Conservation (phyloP, 2,797 vertebrate genomes). For the Falco berigora region DNA sequence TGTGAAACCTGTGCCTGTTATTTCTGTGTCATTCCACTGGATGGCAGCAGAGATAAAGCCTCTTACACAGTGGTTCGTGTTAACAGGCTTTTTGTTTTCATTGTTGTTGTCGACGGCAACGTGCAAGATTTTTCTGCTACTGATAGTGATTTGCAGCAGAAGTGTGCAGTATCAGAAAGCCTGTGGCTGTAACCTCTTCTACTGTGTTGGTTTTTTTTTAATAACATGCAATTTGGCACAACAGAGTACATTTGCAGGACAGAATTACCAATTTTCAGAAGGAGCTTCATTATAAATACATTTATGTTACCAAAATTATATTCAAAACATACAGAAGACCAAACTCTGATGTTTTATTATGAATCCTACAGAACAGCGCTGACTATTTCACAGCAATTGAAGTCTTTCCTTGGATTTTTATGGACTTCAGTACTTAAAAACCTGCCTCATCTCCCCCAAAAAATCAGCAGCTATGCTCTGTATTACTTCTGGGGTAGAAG, state of each 20-base stretch:
- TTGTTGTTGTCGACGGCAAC: no score
- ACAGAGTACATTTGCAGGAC: neutral
- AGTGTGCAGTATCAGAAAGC: neutral
- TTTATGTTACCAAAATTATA: neutral
- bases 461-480: neutral
- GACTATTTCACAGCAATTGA: neutral
- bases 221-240: neutral
- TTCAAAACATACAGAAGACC: neutral
- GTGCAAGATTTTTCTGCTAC: neutral
- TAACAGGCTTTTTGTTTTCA: neutral
- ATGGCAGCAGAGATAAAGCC: slow-evolving; percentile 15
- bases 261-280: neutral
- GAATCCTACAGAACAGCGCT: neutral
- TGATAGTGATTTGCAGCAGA: neutral
- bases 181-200: neutral
- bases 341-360: neutral
- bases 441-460: accelerated
- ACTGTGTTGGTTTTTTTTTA: neutral
- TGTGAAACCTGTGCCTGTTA: neutral
- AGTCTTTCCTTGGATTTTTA: neutral
- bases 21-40: neutral
- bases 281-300: neutral
- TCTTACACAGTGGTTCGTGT: neutral
- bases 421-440: neutral
- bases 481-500: neutral